Evolutionary conservation across 2,113 vertebrate genomes (phyloP), one percentile per base, ranked within the genome.

Genomic region (Myocastor coypus): DNA sequence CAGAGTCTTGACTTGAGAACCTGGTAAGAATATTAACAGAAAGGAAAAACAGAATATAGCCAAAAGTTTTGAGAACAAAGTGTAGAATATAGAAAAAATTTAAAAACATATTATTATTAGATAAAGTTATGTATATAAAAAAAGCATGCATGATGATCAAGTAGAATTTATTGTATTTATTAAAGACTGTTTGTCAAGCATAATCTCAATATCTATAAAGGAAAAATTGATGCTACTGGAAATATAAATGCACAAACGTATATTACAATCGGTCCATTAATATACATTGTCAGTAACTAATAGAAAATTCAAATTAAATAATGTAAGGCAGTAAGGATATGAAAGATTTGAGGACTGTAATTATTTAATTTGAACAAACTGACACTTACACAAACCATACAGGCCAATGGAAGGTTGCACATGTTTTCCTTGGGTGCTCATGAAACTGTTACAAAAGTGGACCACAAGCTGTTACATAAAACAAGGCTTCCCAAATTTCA

Each of bases 341-440:
- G 66, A 92, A 73, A 46, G 3, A 46, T 20, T 83, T 77, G 61
- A 89, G 50, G 1, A 66, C 19, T 11, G 40, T 26, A 55, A 2
- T 42, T 75, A 92, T 52, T 94, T 85, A 92, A 90, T 64, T 73
- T 91, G 68, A 83, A 32, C 42, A 83, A 83, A 52, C 4, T 17
- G 26, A 57, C 5, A 10, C 78, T 94, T 92, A 17, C 59, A 64
- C 55, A 94, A 66, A 93, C 5, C 42, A 12, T 1, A 82, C 9
- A 63, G 30, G 61, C 37, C n/a, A 73, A 42, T 46, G 57, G 40
- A 91, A 46, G 19, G 83, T 63, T 32, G 69, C 13, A 19, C 5
- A 50, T 19, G 50, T 64, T 89, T 90, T 57, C 77, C 52, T 32
- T 22, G 83, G 24, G 4, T 26, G 37, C 8, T 63, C 7, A 66